phyloP scores from a whole-genome alignment of 2,797 vertebrate genomes.

The Dermochelys coriacea region DNA sequence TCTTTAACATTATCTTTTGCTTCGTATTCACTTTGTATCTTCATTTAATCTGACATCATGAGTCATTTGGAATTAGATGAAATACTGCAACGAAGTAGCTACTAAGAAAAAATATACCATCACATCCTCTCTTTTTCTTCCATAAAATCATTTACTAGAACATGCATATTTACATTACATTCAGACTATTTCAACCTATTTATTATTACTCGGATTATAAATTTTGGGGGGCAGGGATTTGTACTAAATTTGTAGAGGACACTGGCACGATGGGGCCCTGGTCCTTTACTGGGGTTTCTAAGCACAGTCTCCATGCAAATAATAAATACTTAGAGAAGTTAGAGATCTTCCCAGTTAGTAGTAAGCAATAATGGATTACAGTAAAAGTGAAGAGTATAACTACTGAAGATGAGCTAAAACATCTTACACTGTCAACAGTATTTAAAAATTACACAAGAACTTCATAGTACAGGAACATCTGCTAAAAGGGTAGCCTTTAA shows the following conservation, averaged over 20 bases:
- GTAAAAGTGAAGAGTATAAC: neutral
- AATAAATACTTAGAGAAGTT: neutral
- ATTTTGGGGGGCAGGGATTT: neutral
- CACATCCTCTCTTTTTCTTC: neutral
- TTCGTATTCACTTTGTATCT: neutral
- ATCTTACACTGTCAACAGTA: neutral
- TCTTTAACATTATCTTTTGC: neutral
- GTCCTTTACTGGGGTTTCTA: neutral
- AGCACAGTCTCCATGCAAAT: neutral
- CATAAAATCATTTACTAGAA: neutral
- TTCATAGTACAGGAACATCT: constrained; percentile 1
- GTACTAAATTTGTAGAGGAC: neutral
- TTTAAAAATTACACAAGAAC: neutral
- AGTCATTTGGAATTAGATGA: rapidly evolving
- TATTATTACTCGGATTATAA: neutral
- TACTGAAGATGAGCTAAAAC: rapidly evolving
- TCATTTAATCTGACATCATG: rapidly evolving
- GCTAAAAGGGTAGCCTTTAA: constrained; percentile 36
- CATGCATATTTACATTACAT: rapidly evolving
- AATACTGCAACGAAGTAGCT: neutral
- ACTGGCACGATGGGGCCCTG: constrained; percentile 5
- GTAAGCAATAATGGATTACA: rapidly evolving
- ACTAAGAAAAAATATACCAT: neutral
- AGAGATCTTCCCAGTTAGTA: neutral
- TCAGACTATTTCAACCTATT: neutral